phyloP scores from a whole-genome alignment of 2,113 vertebrate genomes.

The Otus sunia region DNA sequence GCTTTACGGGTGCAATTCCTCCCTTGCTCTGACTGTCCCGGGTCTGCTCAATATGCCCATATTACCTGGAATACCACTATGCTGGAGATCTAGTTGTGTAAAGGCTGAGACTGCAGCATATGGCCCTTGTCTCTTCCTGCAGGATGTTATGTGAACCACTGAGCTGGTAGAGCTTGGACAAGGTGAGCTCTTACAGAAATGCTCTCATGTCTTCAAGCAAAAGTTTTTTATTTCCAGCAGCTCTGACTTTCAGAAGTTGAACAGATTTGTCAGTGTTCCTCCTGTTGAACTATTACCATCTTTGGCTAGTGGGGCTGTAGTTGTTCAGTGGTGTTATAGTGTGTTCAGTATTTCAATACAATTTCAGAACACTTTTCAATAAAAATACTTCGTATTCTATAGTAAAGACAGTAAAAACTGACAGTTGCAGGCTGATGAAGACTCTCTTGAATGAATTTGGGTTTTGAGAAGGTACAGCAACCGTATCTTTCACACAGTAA shows the following conservation, averaged over 20 bases:
- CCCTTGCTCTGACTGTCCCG: background rate
- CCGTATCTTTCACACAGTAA: background rate
- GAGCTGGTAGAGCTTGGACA: background rate
- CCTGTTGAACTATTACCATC: background rate
- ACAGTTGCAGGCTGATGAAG: background rate
- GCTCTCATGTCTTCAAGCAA: rapidly evolving
- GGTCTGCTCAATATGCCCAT: rapidly evolving
- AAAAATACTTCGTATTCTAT: background rate
- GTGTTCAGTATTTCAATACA: background rate
- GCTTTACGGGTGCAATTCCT: background rate
- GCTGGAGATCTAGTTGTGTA: background rate
- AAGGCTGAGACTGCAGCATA: background rate
- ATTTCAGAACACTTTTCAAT: background rate
- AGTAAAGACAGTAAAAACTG: background rate
- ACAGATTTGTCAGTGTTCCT: background rate
- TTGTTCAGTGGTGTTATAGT: background rate
- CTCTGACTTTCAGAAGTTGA: background rate
- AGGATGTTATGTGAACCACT: background rate
- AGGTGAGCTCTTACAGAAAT: background rate
- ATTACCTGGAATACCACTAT: background rate
- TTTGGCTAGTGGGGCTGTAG: background rate
- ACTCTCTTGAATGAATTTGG: background rate
- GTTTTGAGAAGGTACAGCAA: background rate
- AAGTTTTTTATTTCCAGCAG: background rate
- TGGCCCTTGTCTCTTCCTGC: background rate